Conservation (phyloP, 2,888 invertebrate genomes). For the Cantharis nigra region DNA sequence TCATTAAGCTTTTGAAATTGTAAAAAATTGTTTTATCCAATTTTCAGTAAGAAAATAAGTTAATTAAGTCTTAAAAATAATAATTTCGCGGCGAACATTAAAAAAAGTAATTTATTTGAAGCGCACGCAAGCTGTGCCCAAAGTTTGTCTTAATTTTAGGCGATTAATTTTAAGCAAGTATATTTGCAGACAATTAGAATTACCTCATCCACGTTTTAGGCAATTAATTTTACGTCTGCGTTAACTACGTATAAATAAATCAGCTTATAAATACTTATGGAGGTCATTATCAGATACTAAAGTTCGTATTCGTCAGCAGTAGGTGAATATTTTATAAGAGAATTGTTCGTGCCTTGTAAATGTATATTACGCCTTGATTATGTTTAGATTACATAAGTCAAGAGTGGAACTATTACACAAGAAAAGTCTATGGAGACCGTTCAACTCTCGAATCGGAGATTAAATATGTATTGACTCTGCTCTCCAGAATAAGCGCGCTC, state of each 20-base stretch:
- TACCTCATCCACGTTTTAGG: conserved; percentile 8
- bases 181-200: conserved; percentile 11
- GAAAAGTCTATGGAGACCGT: conserved; percentile 38
- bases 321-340: conserved; percentile 38
- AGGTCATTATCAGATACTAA: conserved; percentile 23
- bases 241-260: conserved; percentile 18
- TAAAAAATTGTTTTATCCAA: background rate
- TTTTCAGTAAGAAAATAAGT: background rate
- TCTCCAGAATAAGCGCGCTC: conserved; percentile 32
- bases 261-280: conserved; percentile 22
- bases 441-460: conserved; percentile 39
- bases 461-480: conserved; percentile 40
- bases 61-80: background rate
- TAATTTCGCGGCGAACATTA: background rate
- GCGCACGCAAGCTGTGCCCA: conserved; percentile 4
- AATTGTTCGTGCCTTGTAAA: conserved; percentile 42
- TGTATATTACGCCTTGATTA: conserved; percentile 44
- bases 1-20: background rate
- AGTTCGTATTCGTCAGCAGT: conserved; percentile 31
- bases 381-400: conserved; percentile 43
- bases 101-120: background rate
- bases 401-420: conserved; percentile 32
- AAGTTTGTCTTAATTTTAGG: conserved; percentile 10
- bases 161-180: conserved; percentile 6
- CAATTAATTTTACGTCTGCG: conserved; percentile 22